Conservation (phyloP, 2,888 invertebrate genomes). For the Phoenoteleia sp. region DNA sequence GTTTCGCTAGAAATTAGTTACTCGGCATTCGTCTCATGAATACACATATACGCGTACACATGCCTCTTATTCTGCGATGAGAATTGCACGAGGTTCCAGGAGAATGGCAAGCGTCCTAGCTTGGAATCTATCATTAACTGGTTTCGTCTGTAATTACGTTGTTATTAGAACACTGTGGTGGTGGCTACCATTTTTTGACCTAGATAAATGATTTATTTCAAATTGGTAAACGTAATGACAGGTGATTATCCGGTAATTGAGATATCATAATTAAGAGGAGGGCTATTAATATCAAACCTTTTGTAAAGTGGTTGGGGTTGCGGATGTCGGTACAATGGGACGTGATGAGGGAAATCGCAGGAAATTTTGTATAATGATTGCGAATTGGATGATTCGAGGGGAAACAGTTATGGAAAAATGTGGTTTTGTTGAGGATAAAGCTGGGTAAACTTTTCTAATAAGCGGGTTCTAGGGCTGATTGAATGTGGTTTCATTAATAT, state of each 20-base stretch:
- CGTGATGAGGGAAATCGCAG: not conserved
- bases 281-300: constrained; percentile 14
- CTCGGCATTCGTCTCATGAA: constrained; percentile 29
- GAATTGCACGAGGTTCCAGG: constrained; percentile 7
- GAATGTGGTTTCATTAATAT: no score
- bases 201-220: constrained; percentile 30
- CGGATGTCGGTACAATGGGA: not conserved
- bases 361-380: no score
- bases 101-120: constrained; percentile 15
- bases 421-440: no score
- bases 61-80: constrained; percentile 22
- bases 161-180: constrained; percentile 30
- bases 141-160: constrained; percentile 39
- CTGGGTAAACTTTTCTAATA: no score
- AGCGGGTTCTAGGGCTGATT: no score
- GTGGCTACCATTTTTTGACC: constrained; percentile 11
- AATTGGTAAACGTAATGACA: constrained; percentile 26
- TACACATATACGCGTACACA: no score
- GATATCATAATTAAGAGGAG: constrained; percentile 42
- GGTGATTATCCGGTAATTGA: constrained; percentile 39
- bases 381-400: no score
- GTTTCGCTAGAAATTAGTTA: constrained; percentile 42
- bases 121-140: constrained; percentile 40
- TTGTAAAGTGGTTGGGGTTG: not conserved
- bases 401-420: no score